Percentiles rank a stretch among this genome's conserved stretches.
phyloP scores from a whole-genome alignment of 2,888 invertebrate genomes.

The Diloba caeruleocephala region DNA sequence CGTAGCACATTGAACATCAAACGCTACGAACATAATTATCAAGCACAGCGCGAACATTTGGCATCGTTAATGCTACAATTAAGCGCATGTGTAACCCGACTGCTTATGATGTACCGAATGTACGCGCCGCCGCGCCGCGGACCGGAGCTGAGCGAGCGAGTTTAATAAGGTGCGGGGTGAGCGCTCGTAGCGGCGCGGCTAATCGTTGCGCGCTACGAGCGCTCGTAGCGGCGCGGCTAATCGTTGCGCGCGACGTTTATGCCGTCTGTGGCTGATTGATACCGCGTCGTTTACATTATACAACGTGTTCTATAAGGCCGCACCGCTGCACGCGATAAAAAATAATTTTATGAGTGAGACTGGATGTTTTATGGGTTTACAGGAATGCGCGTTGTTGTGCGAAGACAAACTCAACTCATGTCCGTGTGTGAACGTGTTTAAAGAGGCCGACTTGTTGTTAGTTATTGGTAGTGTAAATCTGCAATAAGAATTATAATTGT shows the following conservation, averaged over 20 bases:
- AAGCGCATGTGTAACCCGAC: conserved; percentile 27
- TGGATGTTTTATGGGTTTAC: conserved; percentile 13
- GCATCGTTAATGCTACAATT: conserved; percentile 41
- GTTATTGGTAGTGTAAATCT: too few species aligned
- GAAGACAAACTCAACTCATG: neutral
- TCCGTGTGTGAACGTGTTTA: neutral
- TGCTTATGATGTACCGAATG: conserved; percentile 25
- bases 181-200: conserved; percentile 3
- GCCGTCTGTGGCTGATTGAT: conserved; percentile 41
- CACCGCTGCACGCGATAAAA: conserved; percentile 8
- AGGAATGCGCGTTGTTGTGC: conserved; percentile 2
- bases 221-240: conserved; percentile 7
- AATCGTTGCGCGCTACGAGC: conserved; percentile 35
- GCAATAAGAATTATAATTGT: too few species aligned
- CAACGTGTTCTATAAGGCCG: conserved; percentile 17
- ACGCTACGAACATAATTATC: conserved; percentile 43
- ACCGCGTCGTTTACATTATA: conserved; percentile 26
- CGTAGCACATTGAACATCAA: conserved; percentile 35
- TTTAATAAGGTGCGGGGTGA: conserved; percentile 25
- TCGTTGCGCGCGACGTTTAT: conserved; percentile 52
- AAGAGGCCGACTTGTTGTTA: neutral
- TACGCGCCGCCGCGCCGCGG: neutral
- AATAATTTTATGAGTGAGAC: conserved; percentile 17
- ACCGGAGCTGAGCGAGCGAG: conserved; percentile 1
- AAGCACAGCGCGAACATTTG: conserved; percentile 34